These are phyloP conservation scores for Mechanitis messenoides DNA, from an alignment of 2,888 invertebrate species.

Conservation along the genomic window DNA sequence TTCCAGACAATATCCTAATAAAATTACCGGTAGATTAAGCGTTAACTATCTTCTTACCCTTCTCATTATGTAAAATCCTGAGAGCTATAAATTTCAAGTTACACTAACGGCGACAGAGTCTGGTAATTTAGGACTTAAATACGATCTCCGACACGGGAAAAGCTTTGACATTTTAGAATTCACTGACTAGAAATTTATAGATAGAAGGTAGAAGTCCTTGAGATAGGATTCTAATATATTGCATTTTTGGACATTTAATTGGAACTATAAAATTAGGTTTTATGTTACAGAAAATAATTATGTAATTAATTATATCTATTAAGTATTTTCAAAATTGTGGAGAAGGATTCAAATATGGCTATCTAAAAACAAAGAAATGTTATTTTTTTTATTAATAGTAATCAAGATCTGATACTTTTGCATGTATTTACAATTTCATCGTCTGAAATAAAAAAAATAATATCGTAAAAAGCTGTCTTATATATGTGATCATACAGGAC, in stretches of 20 bases:
- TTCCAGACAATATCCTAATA: not conserved
- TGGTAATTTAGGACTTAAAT: constrained; percentile 18
- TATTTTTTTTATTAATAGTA: too few species aligned
- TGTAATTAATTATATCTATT: too few species aligned
- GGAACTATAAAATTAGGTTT: not conserved
- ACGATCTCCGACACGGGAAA: constrained; percentile 14
- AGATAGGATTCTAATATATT: constrained; percentile 1
- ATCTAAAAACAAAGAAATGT: too few species aligned
- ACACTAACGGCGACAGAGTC: constrained; percentile 13
- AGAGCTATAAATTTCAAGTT: constrained; percentile 15
- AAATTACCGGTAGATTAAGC: constrained; percentile 3
- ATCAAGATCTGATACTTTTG: too few species aligned
- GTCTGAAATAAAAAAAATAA: too few species aligned
- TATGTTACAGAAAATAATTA: too few species aligned
- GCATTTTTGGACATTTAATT: not conserved
- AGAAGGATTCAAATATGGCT: too few species aligned
- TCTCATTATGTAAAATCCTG: constrained; percentile 10
- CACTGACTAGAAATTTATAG: constrained; percentile 16
- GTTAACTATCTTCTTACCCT: constrained; percentile 8
- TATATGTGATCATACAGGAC: too few species aligned
- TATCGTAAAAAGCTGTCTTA: too few species aligned
- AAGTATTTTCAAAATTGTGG: too few species aligned
- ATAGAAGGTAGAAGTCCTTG: constrained; percentile 7
- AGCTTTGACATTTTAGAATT: constrained; percentile 18
- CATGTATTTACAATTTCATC: too few species aligned